Conservation (phyloP, 2,797 vertebrate species). For the Sebastes trivittatus region DNA sequence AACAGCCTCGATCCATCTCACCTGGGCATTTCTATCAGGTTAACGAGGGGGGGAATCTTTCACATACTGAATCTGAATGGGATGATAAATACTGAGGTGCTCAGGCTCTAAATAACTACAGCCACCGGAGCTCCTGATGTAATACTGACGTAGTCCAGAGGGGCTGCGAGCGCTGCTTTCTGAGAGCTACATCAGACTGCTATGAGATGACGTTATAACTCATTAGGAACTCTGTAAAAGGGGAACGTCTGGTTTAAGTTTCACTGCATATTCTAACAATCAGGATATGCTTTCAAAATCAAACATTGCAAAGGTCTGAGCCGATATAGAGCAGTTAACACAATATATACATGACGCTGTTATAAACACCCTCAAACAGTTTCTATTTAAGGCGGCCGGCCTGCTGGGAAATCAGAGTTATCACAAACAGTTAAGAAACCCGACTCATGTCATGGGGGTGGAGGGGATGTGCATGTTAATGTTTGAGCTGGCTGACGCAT, state of each 20-base stretch:
- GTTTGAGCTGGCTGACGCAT: too few species aligned
- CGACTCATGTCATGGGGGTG: slow-evolving; percentile 3
- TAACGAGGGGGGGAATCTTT: neutral
- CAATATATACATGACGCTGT: slow-evolving; percentile 69
- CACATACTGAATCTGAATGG: slow-evolving; percentile 22
- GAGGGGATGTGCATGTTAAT: too few species aligned
- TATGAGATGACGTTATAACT: slow-evolving; percentile 27
- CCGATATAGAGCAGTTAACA: slow-evolving; percentile 64
- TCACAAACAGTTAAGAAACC: slow-evolving; percentile 56
- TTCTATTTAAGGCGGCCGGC: slow-evolving; percentile 65
- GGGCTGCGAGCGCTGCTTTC: neutral
- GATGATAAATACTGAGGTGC: slow-evolving; percentile 34
- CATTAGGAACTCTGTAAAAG: slow-evolving; percentile 38
- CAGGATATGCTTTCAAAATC: slow-evolving; percentile 53
- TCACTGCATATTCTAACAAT: slow-evolving; percentile 40
- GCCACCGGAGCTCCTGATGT: slow-evolving; percentile 1
- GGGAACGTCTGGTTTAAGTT: slow-evolving; percentile 3
- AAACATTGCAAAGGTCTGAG: slow-evolving; percentile 58
- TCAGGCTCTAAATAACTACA: slow-evolving; percentile 20
- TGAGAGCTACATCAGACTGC: slow-evolving; percentile 49
- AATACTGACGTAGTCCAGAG: slow-evolving; percentile 39
- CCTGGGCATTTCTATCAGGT: too few species aligned
- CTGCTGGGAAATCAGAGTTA: slow-evolving; percentile 54
- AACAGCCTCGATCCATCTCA: too few species aligned
- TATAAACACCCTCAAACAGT: slow-evolving; percentile 65